Conservation (phyloP, 1,140 invertebrate genomes). For the Bombus sylvicola region DNA sequence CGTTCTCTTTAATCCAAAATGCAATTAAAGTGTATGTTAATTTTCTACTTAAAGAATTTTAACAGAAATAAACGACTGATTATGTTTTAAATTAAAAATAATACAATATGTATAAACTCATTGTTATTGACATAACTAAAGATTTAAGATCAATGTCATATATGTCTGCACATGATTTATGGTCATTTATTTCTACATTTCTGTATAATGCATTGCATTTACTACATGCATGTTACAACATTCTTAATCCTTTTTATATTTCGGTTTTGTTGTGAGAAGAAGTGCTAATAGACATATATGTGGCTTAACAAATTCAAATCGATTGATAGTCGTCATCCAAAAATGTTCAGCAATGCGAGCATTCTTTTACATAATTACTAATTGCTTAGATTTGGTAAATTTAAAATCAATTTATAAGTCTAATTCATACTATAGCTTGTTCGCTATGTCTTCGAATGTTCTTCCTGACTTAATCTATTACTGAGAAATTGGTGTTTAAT, state of each 20-base stretch:
- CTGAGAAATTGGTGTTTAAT: constrained; percentile 54
- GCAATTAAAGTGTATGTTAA: not conserved
- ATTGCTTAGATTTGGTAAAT: not conserved
- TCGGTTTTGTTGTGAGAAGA: not conserved
- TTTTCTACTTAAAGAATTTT: not conserved
- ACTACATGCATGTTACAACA: not conserved
- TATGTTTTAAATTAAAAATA: not conserved
- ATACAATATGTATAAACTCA: constrained; percentile 1
- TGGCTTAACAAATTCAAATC: not conserved
- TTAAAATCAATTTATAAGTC: not conserved
- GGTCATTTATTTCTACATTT: constrained; percentile 10
- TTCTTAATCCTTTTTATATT: constrained; percentile 1
- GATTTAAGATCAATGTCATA: not conserved
- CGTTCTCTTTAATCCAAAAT: not conserved
- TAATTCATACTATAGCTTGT: not conserved
- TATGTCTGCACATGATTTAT: constrained; percentile 30
- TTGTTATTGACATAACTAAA: not conserved
- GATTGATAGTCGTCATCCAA: not conserved
- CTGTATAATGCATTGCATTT: not conserved
- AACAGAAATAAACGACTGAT: not conserved
- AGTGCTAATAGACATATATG: constrained; percentile 5
- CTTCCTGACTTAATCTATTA: constrained; percentile 25
- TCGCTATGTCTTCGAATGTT: not conserved
- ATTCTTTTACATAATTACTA: not conserved
- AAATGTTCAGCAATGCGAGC: not conserved